These are phyloP conservation scores for Rhipidura dahli DNA, from an alignment of 2,113 vertebrate genomes.

Conservation along the genomic window DNA sequence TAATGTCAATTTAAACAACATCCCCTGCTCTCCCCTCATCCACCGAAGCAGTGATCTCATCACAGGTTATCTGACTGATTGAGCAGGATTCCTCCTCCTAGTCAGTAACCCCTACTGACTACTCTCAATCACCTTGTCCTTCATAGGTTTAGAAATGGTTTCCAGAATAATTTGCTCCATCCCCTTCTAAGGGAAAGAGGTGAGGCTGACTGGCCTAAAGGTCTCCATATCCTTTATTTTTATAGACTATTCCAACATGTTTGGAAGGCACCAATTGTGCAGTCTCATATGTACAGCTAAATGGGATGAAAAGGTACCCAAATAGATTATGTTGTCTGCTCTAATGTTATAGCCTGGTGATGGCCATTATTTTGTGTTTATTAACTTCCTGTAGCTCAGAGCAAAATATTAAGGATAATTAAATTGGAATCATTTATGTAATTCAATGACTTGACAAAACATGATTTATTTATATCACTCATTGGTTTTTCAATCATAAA, in stretches of 20 bases:
- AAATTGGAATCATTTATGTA: background rate
- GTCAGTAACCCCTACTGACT: background rate
- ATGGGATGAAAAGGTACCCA: background rate
- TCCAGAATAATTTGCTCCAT: background rate
- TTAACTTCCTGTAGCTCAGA: background rate
- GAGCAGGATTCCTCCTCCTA: background rate
- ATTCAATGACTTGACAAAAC: background rate
- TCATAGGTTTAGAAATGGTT: background rate
- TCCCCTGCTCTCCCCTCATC: background rate
- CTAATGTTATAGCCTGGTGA: background rate
- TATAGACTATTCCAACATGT: background rate
- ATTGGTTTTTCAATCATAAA: background rate
- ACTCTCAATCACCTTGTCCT: background rate
- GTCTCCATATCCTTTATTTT: background rate
- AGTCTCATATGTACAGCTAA: background rate
- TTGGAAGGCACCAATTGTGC: background rate
- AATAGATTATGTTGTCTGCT: background rate
- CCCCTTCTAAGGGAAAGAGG: background rate
- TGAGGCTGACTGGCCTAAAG: background rate
- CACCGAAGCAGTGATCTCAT: background rate
- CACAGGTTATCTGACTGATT: fast-evolving
- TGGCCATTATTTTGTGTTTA: background rate
- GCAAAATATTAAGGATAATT: background rate
- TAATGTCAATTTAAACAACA: background rate
- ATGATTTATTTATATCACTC: background rate